Base-by-base conservation (phyloP, 2,113 vertebrate genomes). In the Rhinolophus sinicus region DNA sequence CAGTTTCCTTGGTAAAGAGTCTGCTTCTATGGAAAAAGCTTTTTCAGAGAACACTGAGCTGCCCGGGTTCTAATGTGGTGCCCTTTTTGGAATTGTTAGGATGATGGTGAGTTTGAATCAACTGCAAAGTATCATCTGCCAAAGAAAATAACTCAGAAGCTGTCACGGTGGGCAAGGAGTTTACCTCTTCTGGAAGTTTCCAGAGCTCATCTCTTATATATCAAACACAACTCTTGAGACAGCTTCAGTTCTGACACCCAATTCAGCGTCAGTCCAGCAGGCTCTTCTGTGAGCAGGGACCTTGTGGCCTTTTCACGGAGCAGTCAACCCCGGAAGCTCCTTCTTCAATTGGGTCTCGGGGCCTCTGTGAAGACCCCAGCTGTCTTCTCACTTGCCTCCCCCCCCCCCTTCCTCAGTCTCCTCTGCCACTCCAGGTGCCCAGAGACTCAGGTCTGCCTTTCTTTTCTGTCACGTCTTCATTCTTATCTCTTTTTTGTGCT, bases 11-110 rank as follows among this genome's bases (percentile, higher is more conserved):
- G 40, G 88, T 80, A n/a, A 80, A 76, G 80, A 69, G 83, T 30
- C 87, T 73, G 14, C 92, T 56, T 90, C 93, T 26, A 62, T 73
- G 90, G 93, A 89, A 96, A 93, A 0, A 30, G 93, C n/a, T 62
- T 78, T 35, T 88, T 75, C 64, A 19, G 12, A 3, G 84, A 72
- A 26, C 1, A 5, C 38, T 11, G 24, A 0, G 50, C 56, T 19
- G 73, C 44, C 56, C 33, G 14, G 56, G 80, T 4, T 72, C 73
- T 3, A 2, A 5, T 44, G 69, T 18, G 4, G 69, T 76, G 90
- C 64, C 78, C 78, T 40, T 24, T 24, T 26, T 92, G n/a, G 11
- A 86, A 65, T n/a, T 15, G 5, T 70, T 15, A 58, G 84, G 80
- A 9, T 75, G 90, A 84, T 13, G 90, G 3, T 12, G 54, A 33